A percentile compares a stretch with the other conserved stretches of the same genome.
These are phyloP conservation scores for Polypterus senegalus DNA, from an alignment of 2,113 vertebrate genomes.

Conservation along the genomic window DNA sequence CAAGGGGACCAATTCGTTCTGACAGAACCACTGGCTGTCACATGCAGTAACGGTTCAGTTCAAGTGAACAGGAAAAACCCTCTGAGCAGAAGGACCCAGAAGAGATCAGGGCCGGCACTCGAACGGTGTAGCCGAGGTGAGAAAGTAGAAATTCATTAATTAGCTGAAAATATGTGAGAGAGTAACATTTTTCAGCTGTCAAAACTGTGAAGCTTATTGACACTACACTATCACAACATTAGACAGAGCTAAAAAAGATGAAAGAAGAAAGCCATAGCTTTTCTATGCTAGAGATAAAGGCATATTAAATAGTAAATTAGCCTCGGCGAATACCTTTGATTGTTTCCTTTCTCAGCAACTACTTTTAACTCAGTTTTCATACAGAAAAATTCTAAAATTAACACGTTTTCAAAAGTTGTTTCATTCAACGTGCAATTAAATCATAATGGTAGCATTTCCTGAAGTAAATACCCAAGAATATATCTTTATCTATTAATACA, in stretches of 20 bases:
- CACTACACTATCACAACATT: constrained; percentile 6
- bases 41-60: constrained; percentile 41
- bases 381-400: too few species aligned
- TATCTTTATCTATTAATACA: too few species aligned
- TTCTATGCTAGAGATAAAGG: too few species aligned
- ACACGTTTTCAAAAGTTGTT: too few species aligned
- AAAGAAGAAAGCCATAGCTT: too few species aligned
- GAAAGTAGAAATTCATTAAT: constrained; percentile 32
- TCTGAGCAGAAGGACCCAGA: constrained; percentile 42
- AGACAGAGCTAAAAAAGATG: constrained; percentile 1
- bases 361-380: too few species aligned
- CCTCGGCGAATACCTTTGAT: too few species aligned
- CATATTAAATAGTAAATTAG: too few species aligned
- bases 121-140: constrained; percentile 21
- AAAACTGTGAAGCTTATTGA: background rate
- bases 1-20: constrained; percentile 41
- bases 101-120: constrained; percentile 41
- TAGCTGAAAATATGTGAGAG: constrained; percentile 27
- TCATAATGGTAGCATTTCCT: too few species aligned
- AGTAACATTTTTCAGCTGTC: constrained; percentile 16
- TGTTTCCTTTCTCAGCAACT: too few species aligned
- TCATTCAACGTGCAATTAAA: too few species aligned
- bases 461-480: too few species aligned
- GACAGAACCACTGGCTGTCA: constrained; percentile 49
- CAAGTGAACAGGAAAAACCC: constrained; percentile 38